Evolutionary conservation across 1,140 invertebrate species (phyloP).

Genomic region (Chironomus tepperi): DNA sequence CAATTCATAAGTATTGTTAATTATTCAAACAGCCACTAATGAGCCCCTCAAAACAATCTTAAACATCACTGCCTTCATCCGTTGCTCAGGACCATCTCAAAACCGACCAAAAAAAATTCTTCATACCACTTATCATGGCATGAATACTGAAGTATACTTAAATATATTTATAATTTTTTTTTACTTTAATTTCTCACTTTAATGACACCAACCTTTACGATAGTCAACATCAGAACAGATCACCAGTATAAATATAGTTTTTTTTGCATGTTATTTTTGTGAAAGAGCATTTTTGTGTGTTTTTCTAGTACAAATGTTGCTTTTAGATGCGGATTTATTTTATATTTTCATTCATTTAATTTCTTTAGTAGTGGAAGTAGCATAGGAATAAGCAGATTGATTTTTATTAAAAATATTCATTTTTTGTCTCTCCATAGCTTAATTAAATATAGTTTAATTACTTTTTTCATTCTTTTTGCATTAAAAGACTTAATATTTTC

Average conservation of each 20-base stretch:
- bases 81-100: too few species aligned
- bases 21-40: too few species aligned
- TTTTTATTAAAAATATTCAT: neutral
- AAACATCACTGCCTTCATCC: too few species aligned
- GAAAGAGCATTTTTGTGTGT: neutral
- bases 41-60: too few species aligned
- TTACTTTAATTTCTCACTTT: too few species aligned
- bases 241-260: neutral
- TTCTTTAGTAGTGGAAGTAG: conserved; percentile 4
- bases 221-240: conserved; percentile 7
- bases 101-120: too few species aligned
- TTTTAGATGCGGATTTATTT: neutral
- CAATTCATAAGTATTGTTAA: too few species aligned
- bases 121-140: too few species aligned
- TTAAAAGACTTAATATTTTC: too few species aligned
- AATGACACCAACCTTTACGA: neutral
- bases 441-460: neutral
- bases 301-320: neutral
- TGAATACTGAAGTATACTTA: too few species aligned
- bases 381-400: neutral
- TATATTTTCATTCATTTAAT: neutral
- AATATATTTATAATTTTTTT: too few species aligned
- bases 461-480: too few species aligned
- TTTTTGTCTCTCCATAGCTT: neutral
- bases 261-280: neutral